Evolutionary conservation across 2,888 invertebrate species (phyloP).

Genomic region (Aleiodes alternator): DNA sequence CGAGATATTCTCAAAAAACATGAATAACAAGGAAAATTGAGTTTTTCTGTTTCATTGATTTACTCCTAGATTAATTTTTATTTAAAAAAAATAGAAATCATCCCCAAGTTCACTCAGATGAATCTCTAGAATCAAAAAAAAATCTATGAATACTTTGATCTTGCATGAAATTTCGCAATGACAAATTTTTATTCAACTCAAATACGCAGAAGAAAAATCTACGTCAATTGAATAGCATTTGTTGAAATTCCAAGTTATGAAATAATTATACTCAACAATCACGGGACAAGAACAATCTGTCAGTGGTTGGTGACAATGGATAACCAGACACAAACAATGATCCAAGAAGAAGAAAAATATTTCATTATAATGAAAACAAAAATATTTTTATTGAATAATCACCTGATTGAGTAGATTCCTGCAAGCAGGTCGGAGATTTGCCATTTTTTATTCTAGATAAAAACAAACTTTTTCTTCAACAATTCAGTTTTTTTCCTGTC

Average conservation of each 20-base stretch:
- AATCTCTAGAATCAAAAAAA: background rate
- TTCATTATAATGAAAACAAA: background rate
- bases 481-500: background rate
- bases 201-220: no score
- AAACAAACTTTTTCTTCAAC: background rate
- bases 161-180: background rate
- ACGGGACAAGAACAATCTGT: no score
- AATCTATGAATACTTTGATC: background rate
- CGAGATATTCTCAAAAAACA: no score
- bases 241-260: no score
- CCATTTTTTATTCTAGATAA: slow-evolving; percentile 63
- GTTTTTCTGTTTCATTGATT: no score
- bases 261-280: no score
- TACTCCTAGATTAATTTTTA: no score
- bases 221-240: no score
- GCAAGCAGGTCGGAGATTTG: slow-evolving; percentile 67
- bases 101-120: background rate
- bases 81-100: no score
- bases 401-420: slow-evolving; percentile 69
- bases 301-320: no score
- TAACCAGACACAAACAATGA: background rate
- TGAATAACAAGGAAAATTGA: no score
- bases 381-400: slow-evolving; percentile 47
- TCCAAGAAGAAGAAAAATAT: background rate
- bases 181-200: background rate